Conservation (phyloP, 2,888 invertebrate genomes). For the Campoletis raptor region DNA sequence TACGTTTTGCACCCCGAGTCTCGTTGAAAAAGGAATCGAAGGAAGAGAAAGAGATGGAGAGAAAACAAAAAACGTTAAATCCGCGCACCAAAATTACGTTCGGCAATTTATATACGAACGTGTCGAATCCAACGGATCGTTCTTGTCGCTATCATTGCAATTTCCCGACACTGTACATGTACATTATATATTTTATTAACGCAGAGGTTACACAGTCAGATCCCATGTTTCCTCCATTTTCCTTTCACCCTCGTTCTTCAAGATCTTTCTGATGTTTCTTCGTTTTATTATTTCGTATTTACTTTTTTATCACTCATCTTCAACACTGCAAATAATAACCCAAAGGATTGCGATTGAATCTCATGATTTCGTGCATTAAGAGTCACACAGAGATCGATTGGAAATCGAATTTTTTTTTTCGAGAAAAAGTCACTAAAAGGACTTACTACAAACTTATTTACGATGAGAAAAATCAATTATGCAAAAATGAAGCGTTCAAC, state of each 20-base stretch:
- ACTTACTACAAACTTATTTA: not conserved
- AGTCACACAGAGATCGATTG: constrained; percentile 21
- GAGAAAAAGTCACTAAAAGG: not conserved
- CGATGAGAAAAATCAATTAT: constrained; percentile 28
- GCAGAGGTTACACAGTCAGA: constrained; percentile 38
- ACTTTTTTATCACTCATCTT: constrained; percentile 66
- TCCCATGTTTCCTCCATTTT: constrained; percentile 37
- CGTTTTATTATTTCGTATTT: constrained; percentile 19
- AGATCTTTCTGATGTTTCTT: constrained; percentile 42
- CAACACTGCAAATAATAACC: constrained; percentile 66
- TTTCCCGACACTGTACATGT: constrained; percentile 28
- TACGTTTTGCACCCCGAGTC: constrained; percentile 43
- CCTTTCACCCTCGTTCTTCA: constrained; percentile 14
- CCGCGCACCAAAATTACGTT: constrained; percentile 54
- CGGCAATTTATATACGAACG: constrained; percentile 59
- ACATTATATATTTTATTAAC: constrained; percentile 3
- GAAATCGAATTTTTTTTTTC: constrained; percentile 25
- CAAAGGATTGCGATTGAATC: constrained; percentile 49
- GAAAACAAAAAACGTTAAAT: constrained; percentile 49
- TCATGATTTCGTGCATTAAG: constrained; percentile 47
- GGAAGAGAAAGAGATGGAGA: not conserved
- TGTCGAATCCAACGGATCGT: constrained; percentile 46
- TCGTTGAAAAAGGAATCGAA: not conserved
- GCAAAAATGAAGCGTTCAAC: not conserved
- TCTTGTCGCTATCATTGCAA: constrained; percentile 21